Evolutionary conservation across 2,888 invertebrate species (phyloP).

Genomic region (Adelognathus sp.): DNA sequence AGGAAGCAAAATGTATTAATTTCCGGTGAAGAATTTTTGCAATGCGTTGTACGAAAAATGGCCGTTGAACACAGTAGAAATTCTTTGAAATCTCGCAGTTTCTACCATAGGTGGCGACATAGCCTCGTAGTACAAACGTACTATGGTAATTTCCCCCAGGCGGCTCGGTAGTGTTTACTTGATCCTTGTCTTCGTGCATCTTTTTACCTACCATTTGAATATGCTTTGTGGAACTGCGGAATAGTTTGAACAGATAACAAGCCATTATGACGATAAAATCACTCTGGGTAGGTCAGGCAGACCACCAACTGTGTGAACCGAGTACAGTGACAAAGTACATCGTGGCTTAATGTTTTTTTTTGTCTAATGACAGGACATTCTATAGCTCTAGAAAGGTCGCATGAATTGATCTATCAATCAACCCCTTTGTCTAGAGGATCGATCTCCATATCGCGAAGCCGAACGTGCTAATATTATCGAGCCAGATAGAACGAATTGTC

Average conservation of each 20-base stretch:
- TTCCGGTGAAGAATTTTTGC: too few species aligned
- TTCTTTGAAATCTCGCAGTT: too few species aligned
- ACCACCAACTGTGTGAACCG: not conserved
- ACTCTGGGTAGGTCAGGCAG: not conserved
- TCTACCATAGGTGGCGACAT: too few species aligned
- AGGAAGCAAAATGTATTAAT: too few species aligned
- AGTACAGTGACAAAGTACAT: not conserved
- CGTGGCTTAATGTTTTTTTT: not conserved
- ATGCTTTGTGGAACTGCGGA: not conserved
- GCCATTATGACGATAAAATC: not conserved
- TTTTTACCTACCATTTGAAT: too few species aligned
- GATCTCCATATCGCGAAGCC: not conserved
- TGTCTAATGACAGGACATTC: not conserved
- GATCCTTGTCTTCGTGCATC: too few species aligned
- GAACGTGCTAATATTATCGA: not conserved
- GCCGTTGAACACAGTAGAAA: too few species aligned
- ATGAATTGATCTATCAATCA: not conserved
- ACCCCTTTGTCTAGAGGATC: not conserved
- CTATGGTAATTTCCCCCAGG: too few species aligned
- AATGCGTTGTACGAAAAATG: too few species aligned
- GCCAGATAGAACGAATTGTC: not conserved
- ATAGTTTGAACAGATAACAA: not conserved
- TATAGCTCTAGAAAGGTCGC: not conserved
- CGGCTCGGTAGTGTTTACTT: too few species aligned
- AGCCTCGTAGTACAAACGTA: too few species aligned